Evolutionary conservation across 2,888 invertebrate species (phyloP).

Genomic region (Ophion obscuratus): DNA sequence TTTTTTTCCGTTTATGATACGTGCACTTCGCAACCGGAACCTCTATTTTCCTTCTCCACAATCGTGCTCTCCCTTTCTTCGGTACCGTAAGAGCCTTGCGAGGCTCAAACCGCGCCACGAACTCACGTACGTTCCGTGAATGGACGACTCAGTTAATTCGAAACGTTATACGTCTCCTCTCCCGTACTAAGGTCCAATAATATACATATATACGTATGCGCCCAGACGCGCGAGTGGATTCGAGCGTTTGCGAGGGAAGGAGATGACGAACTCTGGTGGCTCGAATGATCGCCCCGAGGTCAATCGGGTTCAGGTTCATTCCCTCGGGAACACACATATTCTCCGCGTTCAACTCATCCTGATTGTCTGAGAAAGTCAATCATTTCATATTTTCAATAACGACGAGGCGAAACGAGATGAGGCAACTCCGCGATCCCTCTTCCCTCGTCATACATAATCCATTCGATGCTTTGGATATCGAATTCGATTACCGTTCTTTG

Average conservation of each 20-base stretch:
- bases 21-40: slow-evolving; percentile 26
- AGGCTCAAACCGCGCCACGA: slow-evolving; percentile 66
- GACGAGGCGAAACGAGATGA: slow-evolving; percentile 41
- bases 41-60: slow-evolving; percentile 17
- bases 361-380: slow-evolving; percentile 66
- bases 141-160: slow-evolving; percentile 77
- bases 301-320: slow-evolving; percentile 51
- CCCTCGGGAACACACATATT: slow-evolving; percentile 43
- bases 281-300: slow-evolving; percentile 59
- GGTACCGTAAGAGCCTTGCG: slow-evolving; percentile 59
- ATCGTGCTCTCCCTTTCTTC: slow-evolving; percentile 45
- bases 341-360: slow-evolving; percentile 19
- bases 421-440: neutral
- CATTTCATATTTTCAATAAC: slow-evolving; percentile 63
- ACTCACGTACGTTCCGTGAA: slow-evolving; percentile 79
- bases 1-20: neutral
- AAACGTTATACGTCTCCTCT: slow-evolving; percentile 76
- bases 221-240: neutral
- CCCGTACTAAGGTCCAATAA: slow-evolving; percentile 25
- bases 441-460: slow-evolving; percentile 35
- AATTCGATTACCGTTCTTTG: slow-evolving; percentile 61
- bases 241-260: slow-evolving; percentile 30
- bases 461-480: slow-evolving; percentile 54
- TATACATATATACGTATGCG: slow-evolving; percentile 9
- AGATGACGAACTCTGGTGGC: neutral